Percentiles rank a stretch among this genome's conserved stretches.
Evolutionary conservation across 2,888 invertebrate species (phyloP).

Genomic region (Pristionchus mayeri): DNA sequence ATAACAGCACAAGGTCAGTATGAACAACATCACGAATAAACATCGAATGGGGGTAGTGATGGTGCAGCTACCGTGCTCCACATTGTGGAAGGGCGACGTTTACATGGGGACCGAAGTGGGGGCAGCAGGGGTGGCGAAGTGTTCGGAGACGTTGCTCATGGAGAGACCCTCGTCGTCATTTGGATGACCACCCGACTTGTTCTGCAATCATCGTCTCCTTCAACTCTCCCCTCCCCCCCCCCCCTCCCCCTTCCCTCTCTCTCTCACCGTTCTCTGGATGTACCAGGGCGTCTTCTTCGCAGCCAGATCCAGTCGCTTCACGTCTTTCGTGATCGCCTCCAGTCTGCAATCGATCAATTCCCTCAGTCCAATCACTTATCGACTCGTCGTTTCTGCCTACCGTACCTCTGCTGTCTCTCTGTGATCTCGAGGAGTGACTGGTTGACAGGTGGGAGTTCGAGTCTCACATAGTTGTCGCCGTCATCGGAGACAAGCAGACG

Average conservation of each 20-base stretch:
- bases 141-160: conserved; percentile 19
- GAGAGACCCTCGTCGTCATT: conserved; percentile 44
- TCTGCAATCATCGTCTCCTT: background rate
- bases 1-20: background rate
- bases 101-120: conserved; percentile 16
- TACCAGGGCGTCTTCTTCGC: conserved; percentile 11
- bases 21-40: conserved; percentile 29
- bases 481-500: background rate
- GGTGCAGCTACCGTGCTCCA: background rate
- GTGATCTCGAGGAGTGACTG: background rate
- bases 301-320: conserved; percentile 39
- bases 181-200: background rate
- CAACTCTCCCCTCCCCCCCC: background rate
- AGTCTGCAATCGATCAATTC: conserved; percentile 8
- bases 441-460: background rate
- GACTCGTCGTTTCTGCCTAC: background rate
- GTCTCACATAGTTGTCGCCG: background rate
- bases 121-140: background rate
- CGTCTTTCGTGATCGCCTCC: background rate
- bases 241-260: too few relatives aligned
- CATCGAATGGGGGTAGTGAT: background rate
- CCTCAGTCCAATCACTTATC: background rate
- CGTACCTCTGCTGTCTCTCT: conserved; percentile 34
- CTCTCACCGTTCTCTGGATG: conserved; percentile 7
- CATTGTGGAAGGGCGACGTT: background rate